Evolutionary conservation across 2,888 invertebrate genomes (phyloP).

Genomic region (Drosophila picticornis): DNA sequence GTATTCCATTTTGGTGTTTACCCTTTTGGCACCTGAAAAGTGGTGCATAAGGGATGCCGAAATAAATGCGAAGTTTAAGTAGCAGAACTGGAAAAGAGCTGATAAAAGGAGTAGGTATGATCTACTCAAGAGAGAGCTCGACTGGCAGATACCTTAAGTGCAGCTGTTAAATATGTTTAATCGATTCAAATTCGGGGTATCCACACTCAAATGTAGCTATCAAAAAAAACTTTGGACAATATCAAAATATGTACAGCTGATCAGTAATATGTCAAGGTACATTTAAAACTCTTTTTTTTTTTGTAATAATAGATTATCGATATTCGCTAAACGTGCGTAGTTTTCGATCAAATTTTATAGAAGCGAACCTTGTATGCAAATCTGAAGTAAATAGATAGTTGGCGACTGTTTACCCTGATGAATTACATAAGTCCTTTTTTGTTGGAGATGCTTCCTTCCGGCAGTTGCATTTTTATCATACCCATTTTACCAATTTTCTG

Average conservation of each 20-base stretch:
- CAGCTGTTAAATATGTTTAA: neutral
- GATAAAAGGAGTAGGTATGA: slow-evolving; percentile 16
- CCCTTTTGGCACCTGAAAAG: slow-evolving; percentile 50
- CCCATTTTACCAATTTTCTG: neutral
- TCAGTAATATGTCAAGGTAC: neutral
- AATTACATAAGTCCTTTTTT: neutral
- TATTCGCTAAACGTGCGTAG: neutral
- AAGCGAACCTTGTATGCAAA: neutral
- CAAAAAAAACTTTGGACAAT: neutral
- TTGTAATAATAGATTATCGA: neutral
- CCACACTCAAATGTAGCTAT: neutral
- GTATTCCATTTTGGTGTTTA: slow-evolving; percentile 55
- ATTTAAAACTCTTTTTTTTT: neutral
- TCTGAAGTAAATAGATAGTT: neutral
- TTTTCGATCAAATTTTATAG: neutral
- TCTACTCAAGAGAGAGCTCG: neutral
- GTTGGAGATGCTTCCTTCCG: neutral
- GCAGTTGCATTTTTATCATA: neutral
- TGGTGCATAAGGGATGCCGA: slow-evolving; percentile 19
- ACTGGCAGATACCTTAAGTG: neutral
- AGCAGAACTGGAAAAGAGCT: slow-evolving; percentile 50
- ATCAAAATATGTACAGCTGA: neutral
- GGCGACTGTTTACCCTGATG: neutral
- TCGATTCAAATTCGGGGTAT: neutral
- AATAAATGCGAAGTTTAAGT: slow-evolving; percentile 54